Evolutionary conservation across 2,797 vertebrate genomes (phyloP).

Genomic region (Myripristis murdjan): DNA sequence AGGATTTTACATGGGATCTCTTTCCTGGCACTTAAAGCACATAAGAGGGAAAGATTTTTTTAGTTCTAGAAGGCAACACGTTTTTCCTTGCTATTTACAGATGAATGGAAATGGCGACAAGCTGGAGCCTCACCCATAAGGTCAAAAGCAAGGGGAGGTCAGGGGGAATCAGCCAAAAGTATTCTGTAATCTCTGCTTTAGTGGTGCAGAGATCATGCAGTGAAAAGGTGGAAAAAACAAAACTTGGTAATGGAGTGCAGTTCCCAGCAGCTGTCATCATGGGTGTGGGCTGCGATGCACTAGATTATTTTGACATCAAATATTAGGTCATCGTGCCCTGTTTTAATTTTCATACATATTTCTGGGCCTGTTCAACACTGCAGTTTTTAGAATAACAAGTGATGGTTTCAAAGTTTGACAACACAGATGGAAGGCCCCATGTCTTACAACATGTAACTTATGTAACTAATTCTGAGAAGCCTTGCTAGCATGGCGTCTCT

Average conservation of each 20-base stretch:
- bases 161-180: conserved; percentile 54
- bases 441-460: conserved; percentile 11
- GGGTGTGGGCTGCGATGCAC: conserved; percentile 29
- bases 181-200: conserved; percentile 59
- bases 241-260: conserved; percentile 29
- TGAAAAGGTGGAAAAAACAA: conserved; percentile 60
- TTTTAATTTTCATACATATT: conserved; percentile 1
- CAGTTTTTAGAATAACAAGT: conserved; percentile 3
- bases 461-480: not conserved
- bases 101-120: conserved; percentile 43
- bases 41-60: conserved; percentile 28
- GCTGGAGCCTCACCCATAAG: conserved; percentile 39
- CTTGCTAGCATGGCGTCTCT: conserved; percentile 7
- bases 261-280: conserved; percentile 52
- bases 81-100: conserved; percentile 43
- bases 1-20: conserved; percentile 23
- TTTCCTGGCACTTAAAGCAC: conserved; percentile 8
- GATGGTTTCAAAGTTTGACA: not conserved
- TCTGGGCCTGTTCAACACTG: not conserved
- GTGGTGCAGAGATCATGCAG: conserved; percentile 49
- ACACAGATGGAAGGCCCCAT: not conserved
- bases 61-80: conserved; percentile 7
- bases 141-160: conserved; percentile 64
- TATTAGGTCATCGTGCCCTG: conserved; percentile 13
- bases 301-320: conserved; percentile 16